Evolutionary conservation across 2,797 vertebrate genomes (phyloP).

Genomic region (Etheostoma nigrum): DNA sequence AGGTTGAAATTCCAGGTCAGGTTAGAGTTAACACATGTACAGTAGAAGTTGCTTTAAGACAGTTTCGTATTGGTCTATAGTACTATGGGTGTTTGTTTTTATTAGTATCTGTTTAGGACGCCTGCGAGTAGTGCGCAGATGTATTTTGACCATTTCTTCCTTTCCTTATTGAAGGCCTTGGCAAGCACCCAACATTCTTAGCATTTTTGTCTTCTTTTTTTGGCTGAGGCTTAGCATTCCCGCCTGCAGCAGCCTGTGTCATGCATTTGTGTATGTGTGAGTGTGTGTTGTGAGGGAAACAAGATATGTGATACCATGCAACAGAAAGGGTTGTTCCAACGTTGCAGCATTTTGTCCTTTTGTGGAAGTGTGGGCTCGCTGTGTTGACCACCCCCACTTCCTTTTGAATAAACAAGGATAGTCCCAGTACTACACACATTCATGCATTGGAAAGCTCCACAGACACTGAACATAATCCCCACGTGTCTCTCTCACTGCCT

Average conservation of each 20-base stretch:
- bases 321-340: conserved; percentile 81
- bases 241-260: conserved; percentile 36
- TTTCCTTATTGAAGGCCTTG: conserved; percentile 69
- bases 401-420: conserved; percentile 36
- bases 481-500: background rate
- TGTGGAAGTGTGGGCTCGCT: conserved; percentile 74
- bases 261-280: conserved; percentile 31
- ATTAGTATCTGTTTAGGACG: conserved; percentile 8
- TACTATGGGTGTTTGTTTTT: conserved; percentile 9
- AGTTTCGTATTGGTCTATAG: background rate
- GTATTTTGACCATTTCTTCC: conserved; percentile 63
- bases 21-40: conserved; percentile 8
- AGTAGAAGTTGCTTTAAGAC: conserved; percentile 9
- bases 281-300: conserved; percentile 28
- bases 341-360: conserved; percentile 80
- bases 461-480: conserved; percentile 9
- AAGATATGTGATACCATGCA: conserved; percentile 71
- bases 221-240: conserved; percentile 49
- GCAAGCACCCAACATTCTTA: conserved; percentile 66
- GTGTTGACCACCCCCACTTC: conserved; percentile 39
- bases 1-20: conserved; percentile 36
- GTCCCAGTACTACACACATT: conserved; percentile 13
- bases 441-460: conserved; percentile 28
- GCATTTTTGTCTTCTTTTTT: conserved; percentile 42
- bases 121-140: conserved; percentile 35